These are phyloP conservation scores for Philopedon plagiatum DNA, from an alignment of 2,888 invertebrate genomes.

Conservation along the genomic window DNA sequence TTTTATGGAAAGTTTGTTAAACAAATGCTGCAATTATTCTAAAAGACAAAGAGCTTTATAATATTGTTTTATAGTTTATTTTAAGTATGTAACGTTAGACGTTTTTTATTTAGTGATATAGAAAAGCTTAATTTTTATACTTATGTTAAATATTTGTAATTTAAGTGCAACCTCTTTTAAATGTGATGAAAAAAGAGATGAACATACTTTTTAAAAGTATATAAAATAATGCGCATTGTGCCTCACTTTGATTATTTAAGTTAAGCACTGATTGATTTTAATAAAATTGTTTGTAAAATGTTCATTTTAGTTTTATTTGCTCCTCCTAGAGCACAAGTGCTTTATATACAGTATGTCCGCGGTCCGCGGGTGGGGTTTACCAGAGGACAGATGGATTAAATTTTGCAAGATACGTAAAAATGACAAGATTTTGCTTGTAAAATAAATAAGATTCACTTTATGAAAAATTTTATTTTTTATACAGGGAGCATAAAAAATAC, in stretches of 20 bases:
- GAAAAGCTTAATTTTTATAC: constrained; percentile 44
- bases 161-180: constrained; percentile 47
- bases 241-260: constrained; percentile 64
- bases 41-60: constrained; percentile 20
- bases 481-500: no score
- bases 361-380: no score
- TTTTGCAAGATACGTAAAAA: no score
- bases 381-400: no score
- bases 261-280: constrained; percentile 64
- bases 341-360: no score
- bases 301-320: constrained; percentile 6
- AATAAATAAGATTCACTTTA: no score
- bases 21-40: not conserved
- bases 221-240: constrained; percentile 62
- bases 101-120: constrained; percentile 14
- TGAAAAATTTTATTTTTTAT: no score
- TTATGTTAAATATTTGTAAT: constrained; percentile 30
- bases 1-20: not conserved
- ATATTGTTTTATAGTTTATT: constrained; percentile 9
- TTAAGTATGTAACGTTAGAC: constrained; percentile 8
- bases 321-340: not conserved
- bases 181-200: constrained; percentile 49
- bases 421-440: no score
- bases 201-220: constrained; percentile 49
- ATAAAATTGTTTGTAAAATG: constrained; percentile 60